A percentile compares a stretch with the other conserved stretches of the same genome.
These are phyloP conservation scores for Trematocara nigrifrons DNA, from an alignment of 2,113 vertebrate species.

Conservation along the genomic window DNA sequence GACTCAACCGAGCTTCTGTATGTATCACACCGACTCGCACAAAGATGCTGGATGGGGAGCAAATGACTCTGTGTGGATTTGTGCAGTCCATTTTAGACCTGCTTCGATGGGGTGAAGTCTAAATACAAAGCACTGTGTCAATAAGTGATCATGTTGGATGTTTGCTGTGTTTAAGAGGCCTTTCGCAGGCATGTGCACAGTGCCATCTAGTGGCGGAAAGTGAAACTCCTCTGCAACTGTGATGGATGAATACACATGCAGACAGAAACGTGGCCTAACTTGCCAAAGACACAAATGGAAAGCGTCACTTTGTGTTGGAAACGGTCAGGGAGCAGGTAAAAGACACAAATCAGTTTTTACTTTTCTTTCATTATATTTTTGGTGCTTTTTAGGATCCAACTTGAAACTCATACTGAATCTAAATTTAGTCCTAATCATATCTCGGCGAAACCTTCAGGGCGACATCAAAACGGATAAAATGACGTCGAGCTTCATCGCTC, in stretches of 20 bases:
- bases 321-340: background rate
- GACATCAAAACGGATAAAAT: background rate
- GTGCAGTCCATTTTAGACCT: background rate
- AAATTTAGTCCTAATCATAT: background rate
- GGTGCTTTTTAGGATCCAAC: background rate
- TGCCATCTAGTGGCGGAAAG: conserved; percentile 66
- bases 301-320: background rate
- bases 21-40: background rate
- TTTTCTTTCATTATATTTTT: background rate
- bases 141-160: conserved; percentile 42
- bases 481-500: background rate
- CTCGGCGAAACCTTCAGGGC: background rate
- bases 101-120: conserved; percentile 24
- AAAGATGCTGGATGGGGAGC: background rate
- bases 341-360: background rate
- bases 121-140: conserved; percentile 39
- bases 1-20: conserved; percentile 36
- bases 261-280: background rate
- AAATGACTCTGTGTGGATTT: background rate
- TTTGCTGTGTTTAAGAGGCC: background rate
- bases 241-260: background rate
- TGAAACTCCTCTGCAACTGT: background rate
- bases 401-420: background rate
- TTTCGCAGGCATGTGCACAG: conserved; percentile 49
- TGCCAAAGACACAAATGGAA: background rate